phyloP scores from a whole-genome alignment of 2,888 invertebrate genomes.

The Fragum sueziense region DNA sequence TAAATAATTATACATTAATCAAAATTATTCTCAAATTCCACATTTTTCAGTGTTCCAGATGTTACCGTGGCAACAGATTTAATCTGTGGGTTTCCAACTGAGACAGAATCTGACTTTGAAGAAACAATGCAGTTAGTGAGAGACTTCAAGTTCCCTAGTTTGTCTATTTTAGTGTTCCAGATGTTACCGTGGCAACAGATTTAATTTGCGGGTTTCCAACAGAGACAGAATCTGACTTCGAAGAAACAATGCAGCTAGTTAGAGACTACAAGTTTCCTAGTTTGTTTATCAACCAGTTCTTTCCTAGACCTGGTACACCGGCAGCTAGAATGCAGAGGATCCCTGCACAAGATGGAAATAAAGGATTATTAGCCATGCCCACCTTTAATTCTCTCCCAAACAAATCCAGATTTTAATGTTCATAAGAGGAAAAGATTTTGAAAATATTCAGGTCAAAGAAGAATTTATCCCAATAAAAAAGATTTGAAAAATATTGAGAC shows the following conservation, averaged over 20 bases:
- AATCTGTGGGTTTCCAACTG: slow-evolving; percentile 99
- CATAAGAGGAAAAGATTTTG: too few relatives aligned
- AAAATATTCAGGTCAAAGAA: too few relatives aligned
- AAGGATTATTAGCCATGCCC: too few relatives aligned
- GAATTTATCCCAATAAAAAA: too few relatives aligned
- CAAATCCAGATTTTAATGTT: too few relatives aligned
- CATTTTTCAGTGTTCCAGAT: slow-evolving; percentile 90
- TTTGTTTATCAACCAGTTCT: slow-evolving; percentile 99
- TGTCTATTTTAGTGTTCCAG: slow-evolving; percentile 88
- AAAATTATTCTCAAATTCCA: too few relatives aligned
- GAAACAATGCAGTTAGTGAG: slow-evolving; percentile 92
- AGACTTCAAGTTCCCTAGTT: slow-evolving; percentile 91
- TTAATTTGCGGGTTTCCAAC: slow-evolving; percentile 99
- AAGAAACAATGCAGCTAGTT: slow-evolving; percentile 92
- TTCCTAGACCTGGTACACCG: slow-evolving; percentile 97
- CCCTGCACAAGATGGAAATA: slow-evolving; percentile 88
- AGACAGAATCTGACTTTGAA: slow-evolving; percentile 93
- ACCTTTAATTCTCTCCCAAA: too few relatives aligned
- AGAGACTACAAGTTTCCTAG: slow-evolving; percentile 94
- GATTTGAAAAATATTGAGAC: too few relatives aligned
- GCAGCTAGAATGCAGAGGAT: slow-evolving; percentile 94
- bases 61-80: slow-evolving; percentile 98
- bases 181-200: slow-evolving; percentile 97
- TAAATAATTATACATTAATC: too few relatives aligned
- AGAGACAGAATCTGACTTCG: slow-evolving; percentile 94